These are phyloP conservation scores for Acleris cristana DNA, from an alignment of 2,888 invertebrate genomes.

Conservation along the genomic window DNA sequence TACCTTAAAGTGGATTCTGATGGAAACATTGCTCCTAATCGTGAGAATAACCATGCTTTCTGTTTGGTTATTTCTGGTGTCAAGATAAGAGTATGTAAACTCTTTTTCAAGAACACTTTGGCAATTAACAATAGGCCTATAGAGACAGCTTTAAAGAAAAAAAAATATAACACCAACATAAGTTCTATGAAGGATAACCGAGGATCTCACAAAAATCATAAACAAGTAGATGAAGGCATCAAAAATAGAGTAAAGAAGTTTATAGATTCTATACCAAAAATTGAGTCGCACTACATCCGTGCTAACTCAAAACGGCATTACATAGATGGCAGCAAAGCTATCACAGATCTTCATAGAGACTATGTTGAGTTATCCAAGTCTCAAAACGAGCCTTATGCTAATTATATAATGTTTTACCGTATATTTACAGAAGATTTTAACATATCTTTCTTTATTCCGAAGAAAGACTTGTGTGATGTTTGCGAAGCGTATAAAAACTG, in stretches of 20 bases:
- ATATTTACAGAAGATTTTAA: constrained; percentile 44
- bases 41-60: too few relatives aligned
- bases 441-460: constrained; percentile 10
- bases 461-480: constrained; percentile 42
- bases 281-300: constrained; percentile 38
- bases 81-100: too few relatives aligned
- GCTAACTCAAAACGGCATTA: constrained; percentile 32
- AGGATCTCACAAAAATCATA: constrained; percentile 18
- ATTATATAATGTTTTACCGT: constrained; percentile 42
- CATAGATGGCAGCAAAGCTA: constrained; percentile 37
- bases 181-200: too few relatives aligned
- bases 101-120: too few relatives aligned
- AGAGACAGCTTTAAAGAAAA: too few relatives aligned
- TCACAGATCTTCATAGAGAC: constrained; percentile 41
- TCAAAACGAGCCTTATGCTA: constrained; percentile 28
- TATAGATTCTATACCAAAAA: constrained; percentile 33
- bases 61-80: background rate
- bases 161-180: too few relatives aligned
- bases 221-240: constrained; percentile 25
- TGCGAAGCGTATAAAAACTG: constrained; percentile 42
- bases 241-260: constrained; percentile 24
- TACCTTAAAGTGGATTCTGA: constrained; percentile 43
- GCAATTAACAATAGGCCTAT: too few relatives aligned
- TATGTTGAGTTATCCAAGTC: constrained; percentile 41
- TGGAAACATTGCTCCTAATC: constrained; percentile 15